Conservation (phyloP, 2,797 vertebrate genomes). For the Cyprinodon diabolis region DNA sequence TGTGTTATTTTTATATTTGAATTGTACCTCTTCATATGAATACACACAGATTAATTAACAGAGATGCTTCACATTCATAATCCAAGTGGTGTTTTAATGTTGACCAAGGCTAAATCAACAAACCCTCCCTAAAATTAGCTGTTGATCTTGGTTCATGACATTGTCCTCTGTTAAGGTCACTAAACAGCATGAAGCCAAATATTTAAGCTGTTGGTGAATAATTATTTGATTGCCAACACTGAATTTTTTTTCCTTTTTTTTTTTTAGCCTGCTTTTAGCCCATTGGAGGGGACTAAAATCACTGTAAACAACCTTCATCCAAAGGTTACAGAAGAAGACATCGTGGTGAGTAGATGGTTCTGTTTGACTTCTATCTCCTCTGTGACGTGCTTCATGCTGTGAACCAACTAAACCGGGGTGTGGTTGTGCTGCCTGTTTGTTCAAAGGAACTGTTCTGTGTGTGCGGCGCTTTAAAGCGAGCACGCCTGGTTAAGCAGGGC, state of each 20-base stretch:
- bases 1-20: no score
- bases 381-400: neutral
- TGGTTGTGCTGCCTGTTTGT: conserved; percentile 18
- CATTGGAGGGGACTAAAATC: conserved; percentile 98
- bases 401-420: conserved; percentile 13
- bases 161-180: neutral
- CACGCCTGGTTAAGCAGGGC: conserved; percentile 91
- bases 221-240: neutral
- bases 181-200: neutral
- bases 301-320: conserved; percentile 97
- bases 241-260: neutral
- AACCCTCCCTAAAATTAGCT: no score
- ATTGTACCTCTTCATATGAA: no score
- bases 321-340: conserved; percentile 96
- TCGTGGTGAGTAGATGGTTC: conserved; percentile 87
- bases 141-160: no score
- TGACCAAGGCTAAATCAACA: no score
- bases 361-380: neutral
- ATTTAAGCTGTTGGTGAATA: neutral
- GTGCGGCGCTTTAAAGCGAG: conserved; percentile 95
- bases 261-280: conserved; percentile 86
- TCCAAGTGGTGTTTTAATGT: no score
- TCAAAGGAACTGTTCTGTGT: conserved; percentile 96
- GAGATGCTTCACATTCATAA: no score
- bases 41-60: no score